phyloP scores from a whole-genome alignment of 2,888 invertebrate genomes.

The Catocala fraxini region DNA sequence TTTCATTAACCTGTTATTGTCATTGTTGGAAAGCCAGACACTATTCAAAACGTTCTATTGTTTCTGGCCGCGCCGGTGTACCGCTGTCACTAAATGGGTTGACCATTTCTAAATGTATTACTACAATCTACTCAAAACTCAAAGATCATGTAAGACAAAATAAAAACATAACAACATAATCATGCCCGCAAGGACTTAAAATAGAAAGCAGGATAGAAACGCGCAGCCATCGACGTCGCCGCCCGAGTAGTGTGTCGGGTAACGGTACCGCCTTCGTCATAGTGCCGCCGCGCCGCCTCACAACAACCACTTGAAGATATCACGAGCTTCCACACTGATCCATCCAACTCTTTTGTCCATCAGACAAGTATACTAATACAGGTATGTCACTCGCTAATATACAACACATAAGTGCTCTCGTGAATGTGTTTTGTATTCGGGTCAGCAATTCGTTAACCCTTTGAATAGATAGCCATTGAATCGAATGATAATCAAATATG shows the following conservation, averaged over 20 bases:
- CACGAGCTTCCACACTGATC: neutral
- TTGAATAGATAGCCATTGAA: neutral
- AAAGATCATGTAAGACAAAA: neutral
- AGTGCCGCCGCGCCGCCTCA: slow-evolving; percentile 24
- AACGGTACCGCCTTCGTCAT: slow-evolving; percentile 73
- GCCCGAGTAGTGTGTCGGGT: slow-evolving; percentile 71
- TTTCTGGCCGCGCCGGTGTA: too few relatives aligned
- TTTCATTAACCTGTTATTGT: too few relatives aligned
- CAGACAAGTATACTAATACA: slow-evolving; percentile 1
- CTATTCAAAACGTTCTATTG: too few relatives aligned
- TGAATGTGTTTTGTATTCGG: neutral
- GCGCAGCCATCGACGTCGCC: slow-evolving; percentile 25
- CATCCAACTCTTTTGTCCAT: slow-evolving; percentile 8
- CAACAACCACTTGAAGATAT: slow-evolving; percentile 9
- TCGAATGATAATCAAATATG: neutral
- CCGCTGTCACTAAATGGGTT: too few relatives aligned
- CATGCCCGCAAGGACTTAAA: slow-evolving; percentile 59
- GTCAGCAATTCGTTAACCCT: slow-evolving; percentile 1
- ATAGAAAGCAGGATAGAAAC: slow-evolving; percentile 66
- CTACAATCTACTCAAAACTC: neutral
- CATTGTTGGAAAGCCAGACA: too few relatives aligned
- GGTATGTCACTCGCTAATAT: neutral
- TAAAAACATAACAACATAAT: slow-evolving; percentile 30
- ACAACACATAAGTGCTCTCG: neutral
- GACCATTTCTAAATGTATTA: too few relatives aligned